Percentiles rank a stretch among this genome's conserved stretches.
Conservation (phyloP, 2,888 invertebrate species). For the Drosophila gaucha region DNA sequence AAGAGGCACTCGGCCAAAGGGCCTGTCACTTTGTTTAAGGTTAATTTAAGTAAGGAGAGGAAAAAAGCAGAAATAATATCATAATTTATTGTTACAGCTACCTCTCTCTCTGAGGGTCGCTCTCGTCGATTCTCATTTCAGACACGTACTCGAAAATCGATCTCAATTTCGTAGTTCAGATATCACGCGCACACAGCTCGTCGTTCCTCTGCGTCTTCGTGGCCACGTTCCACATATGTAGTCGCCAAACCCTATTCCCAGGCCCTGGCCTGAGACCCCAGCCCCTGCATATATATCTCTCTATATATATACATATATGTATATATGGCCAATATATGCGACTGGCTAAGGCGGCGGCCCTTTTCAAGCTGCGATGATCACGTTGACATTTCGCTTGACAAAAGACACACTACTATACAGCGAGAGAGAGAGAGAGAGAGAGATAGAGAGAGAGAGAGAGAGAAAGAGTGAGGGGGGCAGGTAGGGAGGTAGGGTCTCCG, state of each 20-base stretch:
- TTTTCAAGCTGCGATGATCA: conserved; percentile 74
- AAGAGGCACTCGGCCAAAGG: conserved; percentile 10
- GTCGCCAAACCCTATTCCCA: conserved; percentile 22
- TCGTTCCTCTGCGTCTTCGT: conserved; percentile 23
- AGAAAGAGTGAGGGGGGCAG: neutral
- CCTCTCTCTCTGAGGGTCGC: neutral
- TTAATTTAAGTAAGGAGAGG: conserved; percentile 58
- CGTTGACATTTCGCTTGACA: conserved; percentile 72
- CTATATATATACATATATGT: conserved; percentile 7
- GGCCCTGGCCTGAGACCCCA: too few species aligned
- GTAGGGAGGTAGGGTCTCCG: neutral
- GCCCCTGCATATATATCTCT: neutral
- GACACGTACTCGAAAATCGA: conserved; percentile 73
- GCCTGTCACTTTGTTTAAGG: conserved; percentile 67
- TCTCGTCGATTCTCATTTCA: conserved; percentile 50
- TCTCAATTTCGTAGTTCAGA: conserved; percentile 80
- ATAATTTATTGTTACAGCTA: conserved; percentile 71
- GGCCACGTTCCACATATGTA: conserved; percentile 47
- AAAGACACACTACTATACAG: conserved; percentile 4
- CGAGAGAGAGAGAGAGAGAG: neutral
- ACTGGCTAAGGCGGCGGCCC: conserved; percentile 61
- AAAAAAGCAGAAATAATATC: conserved; percentile 67
- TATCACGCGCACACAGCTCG: conserved; percentile 63
- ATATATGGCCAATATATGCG: conserved; percentile 67
- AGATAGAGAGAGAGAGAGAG: neutral